phyloP scores from a whole-genome alignment of 2,797 vertebrate species.

The Microtus californicus region DNA sequence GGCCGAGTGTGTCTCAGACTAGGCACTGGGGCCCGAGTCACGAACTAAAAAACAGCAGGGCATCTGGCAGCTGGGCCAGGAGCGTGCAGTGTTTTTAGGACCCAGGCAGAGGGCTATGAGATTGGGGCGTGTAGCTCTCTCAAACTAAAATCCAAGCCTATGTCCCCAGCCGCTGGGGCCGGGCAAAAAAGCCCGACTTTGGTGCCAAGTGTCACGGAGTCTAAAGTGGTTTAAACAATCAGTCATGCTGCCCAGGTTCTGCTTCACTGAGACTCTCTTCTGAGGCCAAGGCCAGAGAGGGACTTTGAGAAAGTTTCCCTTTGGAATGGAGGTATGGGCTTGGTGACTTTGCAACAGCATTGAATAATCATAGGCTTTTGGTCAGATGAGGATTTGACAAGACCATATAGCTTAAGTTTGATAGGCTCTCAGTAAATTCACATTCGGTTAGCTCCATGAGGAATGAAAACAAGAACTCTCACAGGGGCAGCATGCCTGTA shows the following conservation, averaged over 20 bases:
- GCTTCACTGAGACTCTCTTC: neutral
- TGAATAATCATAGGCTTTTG: neutral
- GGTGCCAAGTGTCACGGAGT: no score
- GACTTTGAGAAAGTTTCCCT: neutral
- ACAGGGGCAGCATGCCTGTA: neutral
- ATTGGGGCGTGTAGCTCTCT: no score
- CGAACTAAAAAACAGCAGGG: no score
- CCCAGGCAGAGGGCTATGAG: no score
- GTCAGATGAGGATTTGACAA: neutral
- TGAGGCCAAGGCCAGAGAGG: neutral
- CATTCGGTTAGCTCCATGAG: neutral
- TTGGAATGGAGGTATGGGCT: neutral
- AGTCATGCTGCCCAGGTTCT: neutral
- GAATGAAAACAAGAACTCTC: neutral
- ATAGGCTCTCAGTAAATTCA: constrained; percentile 13
- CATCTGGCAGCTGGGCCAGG: no score
- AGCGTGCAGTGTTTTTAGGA: no score
- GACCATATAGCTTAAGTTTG: neutral
- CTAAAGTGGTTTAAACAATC: neutral
- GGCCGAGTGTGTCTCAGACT: no score
- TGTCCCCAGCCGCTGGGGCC: no score
- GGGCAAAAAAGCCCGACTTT: no score
- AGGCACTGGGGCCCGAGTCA: no score
- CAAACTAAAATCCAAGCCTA: no score
- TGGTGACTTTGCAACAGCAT: neutral